Base-by-base conservation (phyloP, 2,888 invertebrate genomes). In the Chirona hameri region DNA sequence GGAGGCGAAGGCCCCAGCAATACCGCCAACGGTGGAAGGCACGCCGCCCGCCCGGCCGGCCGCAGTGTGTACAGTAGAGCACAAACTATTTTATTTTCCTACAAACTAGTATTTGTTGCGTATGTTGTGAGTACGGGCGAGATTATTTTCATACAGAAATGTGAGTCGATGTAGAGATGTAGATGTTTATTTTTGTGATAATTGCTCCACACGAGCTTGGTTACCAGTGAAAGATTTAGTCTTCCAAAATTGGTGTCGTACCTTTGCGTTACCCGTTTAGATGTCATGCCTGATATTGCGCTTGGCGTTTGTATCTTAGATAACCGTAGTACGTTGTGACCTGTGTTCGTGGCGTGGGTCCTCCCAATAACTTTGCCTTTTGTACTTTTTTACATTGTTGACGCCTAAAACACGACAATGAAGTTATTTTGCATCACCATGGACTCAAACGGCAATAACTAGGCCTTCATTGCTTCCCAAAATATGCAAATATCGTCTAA, bases 241-340 rank as follows among this genome's bases (percentile, higher is more conserved):
- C 76, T 76, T 76, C 76, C 76, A 76, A 76, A 76, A 76, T 76
- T 4, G 46, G 72, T 72, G 72, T 72, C 29, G 31, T 72, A 72
- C 72, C 29, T 15, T 72, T 72, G 27, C 31, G 27, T 72, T 72
- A 15, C 29, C 72, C 72, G 14, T 72, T 72, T 72, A 27, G 31
- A 31, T 72, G 72, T 72, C 52, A 12, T 15, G 52, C 12, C 15
- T 12, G 52, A 18, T 12, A 48, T 52, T 52, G 10, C 52, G 52
- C 12, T 52, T 52, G 52, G 52, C 12, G 52, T 52, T 52, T 27
- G 14, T 27, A 72, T 27, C 31, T 27, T 72, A 72, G 31, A 27
- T 31, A 29, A 72, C 52, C 15, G 18, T 27, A 72, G 27, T 72
- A 29, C 7, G 15, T 4, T 18, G 27, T 29, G 72, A 18, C 18